A percentile compares a stretch with the other conserved stretches of the same genome.
Evolutionary conservation across 2,797 vertebrate genomes (phyloP).

Genomic region (Mormyrops attenuatus): DNA sequence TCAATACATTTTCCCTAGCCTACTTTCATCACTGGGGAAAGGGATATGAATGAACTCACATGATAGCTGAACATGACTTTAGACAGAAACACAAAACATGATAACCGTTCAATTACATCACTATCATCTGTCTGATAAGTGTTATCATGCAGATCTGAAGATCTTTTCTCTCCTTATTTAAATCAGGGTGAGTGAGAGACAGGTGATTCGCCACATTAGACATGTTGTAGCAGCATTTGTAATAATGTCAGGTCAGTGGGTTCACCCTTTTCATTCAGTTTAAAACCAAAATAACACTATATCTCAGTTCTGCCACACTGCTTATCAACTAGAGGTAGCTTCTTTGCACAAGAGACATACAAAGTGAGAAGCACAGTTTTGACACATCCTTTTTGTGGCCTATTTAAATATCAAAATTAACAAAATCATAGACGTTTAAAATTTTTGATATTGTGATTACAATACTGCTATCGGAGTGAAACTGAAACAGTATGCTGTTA

Average conservation of each 20-base stretch:
- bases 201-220: neutral
- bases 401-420: neutral
- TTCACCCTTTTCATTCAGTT: neutral
- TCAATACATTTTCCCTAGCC: neutral
- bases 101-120: neutral
- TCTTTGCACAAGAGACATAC: neutral
- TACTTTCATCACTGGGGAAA: neutral
- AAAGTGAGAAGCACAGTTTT: neutral
- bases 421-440: neutral
- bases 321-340: neutral
- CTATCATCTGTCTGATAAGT: neutral
- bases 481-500: neutral
- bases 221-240: neutral
- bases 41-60: neutral
- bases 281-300: neutral
- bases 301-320: neutral
- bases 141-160: neutral
- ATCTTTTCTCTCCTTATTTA: neutral
- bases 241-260: neutral
- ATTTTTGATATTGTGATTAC: neutral
- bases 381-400: neutral
- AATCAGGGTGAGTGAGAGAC: neutral
- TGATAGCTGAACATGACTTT: neutral
- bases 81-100: neutral
- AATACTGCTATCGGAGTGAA: neutral